A percentile compares a stretch with the other conserved stretches of the same genome.
Evolutionary conservation across 2,797 vertebrate genomes (phyloP).

Genomic region (Sebastes nivosus): DNA sequence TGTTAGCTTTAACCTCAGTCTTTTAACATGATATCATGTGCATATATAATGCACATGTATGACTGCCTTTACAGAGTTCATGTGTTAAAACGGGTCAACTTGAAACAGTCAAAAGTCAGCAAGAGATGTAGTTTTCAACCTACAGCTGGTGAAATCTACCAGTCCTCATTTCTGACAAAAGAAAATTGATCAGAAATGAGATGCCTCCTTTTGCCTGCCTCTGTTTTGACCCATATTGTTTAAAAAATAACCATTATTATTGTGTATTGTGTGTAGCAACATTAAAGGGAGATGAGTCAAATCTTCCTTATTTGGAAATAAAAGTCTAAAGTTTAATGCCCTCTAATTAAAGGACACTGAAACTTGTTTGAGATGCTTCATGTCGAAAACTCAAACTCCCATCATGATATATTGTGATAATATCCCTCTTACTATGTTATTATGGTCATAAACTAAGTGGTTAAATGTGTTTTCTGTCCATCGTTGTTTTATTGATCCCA

Average conservation of each 20-base stretch:
- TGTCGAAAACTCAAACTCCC: background rate
- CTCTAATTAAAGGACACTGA: background rate
- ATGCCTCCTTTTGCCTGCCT: background rate
- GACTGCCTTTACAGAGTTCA: background rate
- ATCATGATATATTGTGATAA: background rate
- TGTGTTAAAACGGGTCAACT: background rate
- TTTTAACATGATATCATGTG: background rate
- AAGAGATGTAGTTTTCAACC: background rate
- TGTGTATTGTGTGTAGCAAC: background rate
- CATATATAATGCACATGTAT: background rate
- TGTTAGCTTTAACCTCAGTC: background rate
- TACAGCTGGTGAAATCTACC: background rate
- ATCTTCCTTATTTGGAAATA: background rate
- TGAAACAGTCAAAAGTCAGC: background rate
- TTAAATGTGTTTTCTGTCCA: slow-evolving; percentile 28
- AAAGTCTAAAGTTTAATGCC: background rate
- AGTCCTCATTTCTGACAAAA: background rate
- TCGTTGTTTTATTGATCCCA: slow-evolving; percentile 36
- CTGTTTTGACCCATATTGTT: background rate
- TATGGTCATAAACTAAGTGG: slow-evolving; percentile 12
- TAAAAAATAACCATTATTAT: background rate
- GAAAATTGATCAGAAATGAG: background rate
- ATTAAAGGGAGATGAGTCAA: background rate
- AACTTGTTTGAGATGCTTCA: background rate
- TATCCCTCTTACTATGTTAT: background rate